Evolutionary conservation across 2,888 invertebrate species (phyloP).

Genomic region (Mesoligia furuncula): DNA sequence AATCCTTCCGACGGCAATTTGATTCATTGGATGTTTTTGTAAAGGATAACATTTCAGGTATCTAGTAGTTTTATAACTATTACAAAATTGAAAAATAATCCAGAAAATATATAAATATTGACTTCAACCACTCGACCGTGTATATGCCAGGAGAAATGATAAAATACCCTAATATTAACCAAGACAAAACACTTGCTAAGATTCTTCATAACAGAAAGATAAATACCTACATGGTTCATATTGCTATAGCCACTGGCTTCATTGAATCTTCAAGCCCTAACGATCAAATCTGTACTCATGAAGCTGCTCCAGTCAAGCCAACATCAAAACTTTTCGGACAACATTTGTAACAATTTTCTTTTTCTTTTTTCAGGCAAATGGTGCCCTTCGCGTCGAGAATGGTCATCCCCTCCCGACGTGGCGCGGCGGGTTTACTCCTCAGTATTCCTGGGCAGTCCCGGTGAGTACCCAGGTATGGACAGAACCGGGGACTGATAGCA

Average conservation of each 20-base stretch:
- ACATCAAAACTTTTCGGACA: not conserved
- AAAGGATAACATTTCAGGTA: not conserved
- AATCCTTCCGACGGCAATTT: slow-evolving; percentile 30
- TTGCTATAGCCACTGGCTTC: not conserved
- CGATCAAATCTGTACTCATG: not conserved
- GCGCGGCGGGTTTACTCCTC: slow-evolving; percentile 97
- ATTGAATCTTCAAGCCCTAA: not conserved
- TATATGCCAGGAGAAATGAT: not conserved
- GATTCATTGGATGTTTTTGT: not conserved
- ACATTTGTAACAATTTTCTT: slow-evolving; percentile 7
- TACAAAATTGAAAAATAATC: too few relatives aligned
- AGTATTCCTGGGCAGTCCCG: slow-evolving; percentile 98
- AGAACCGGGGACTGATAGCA: slow-evolving; percentile 31
- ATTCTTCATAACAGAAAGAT: not conserved
- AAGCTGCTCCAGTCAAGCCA: not conserved
- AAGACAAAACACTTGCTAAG: not conserved
- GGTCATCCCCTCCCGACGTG: slow-evolving; percentile 96
- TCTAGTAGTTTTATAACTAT: not conserved
- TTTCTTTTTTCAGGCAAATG: slow-evolving; percentile 94
- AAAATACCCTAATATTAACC: not conserved
- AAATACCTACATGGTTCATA: too few relatives aligned
- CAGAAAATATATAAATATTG: not conserved
- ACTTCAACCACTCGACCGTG: accelerated
- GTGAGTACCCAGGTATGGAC: slow-evolving; percentile 92
- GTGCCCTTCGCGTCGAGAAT: slow-evolving; percentile 97